A percentile compares a stretch with the other conserved stretches of the same genome.
Conservation (phyloP, 2,888 invertebrate species). For the Heliconius charithonia region DNA sequence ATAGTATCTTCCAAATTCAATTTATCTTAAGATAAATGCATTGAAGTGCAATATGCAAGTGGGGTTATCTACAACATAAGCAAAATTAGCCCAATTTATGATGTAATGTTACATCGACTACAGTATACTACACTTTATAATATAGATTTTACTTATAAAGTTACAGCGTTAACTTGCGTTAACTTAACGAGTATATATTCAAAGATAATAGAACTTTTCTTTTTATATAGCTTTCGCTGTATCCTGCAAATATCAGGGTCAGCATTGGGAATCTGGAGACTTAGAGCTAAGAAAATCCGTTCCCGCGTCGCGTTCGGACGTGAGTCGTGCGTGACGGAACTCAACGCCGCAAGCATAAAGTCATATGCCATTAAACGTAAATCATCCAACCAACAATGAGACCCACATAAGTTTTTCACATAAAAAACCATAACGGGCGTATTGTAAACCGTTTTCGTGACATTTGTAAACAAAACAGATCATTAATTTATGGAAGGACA, state of each 20-base stretch:
- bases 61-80: background rate
- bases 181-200: no score
- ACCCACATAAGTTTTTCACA: constrained; percentile 31
- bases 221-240: no score
- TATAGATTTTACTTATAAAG: no score
- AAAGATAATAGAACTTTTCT: no score
- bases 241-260: background rate
- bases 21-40: background rate
- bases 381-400: background rate
- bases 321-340: no score
- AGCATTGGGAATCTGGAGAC: background rate
- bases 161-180: no score
- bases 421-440: constrained; percentile 36
- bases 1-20: background rate
- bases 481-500: constrained; percentile 42
- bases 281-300: no score
- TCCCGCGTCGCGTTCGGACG: no score
- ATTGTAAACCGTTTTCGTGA: constrained; percentile 38
- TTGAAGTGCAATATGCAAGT: background rate
- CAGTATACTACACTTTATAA: no score
- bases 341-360: no score
- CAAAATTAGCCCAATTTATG: background rate
- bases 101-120: background rate
- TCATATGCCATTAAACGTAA: background rate
- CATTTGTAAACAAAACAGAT: constrained; percentile 44